phyloP scores from a whole-genome alignment of 1,140 invertebrate genomes.

The Thaumatotibia leucotreta region DNA sequence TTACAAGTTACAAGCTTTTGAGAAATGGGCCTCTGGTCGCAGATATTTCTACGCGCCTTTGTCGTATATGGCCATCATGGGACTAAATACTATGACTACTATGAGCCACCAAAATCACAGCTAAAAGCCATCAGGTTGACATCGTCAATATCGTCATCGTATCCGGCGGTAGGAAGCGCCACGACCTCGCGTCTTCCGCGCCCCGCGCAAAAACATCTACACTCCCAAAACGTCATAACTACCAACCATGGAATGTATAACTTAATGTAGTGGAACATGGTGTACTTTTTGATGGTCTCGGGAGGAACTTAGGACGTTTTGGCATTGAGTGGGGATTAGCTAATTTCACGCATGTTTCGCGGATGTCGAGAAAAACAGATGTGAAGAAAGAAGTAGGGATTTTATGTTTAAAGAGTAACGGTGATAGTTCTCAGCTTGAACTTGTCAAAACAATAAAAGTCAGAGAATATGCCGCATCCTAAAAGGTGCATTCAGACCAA shows the following conservation, averaged over 20 bases:
- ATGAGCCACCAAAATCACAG: no score
- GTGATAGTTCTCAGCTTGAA: no score
- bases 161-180: neutral
- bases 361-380: neutral
- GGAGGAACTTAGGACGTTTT: no score
- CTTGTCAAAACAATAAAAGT: no score
- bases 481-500: no score
- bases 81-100: no score
- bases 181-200: neutral
- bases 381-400: neutral
- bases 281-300: neutral
- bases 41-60: no score
- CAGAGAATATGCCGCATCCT: no score
- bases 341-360: neutral
- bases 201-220: neutral
- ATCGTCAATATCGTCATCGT: neutral
- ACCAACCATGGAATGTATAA: neutral
- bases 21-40: no score
- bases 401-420: neutral
- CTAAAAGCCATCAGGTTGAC: neutral
- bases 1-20: no score
- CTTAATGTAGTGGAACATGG: neutral
- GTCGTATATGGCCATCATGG: no score
- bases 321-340: neutral
- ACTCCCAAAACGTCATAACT: neutral